Conservation (phyloP, 1,140 invertebrate species). For the Pogonus chalceus region DNA sequence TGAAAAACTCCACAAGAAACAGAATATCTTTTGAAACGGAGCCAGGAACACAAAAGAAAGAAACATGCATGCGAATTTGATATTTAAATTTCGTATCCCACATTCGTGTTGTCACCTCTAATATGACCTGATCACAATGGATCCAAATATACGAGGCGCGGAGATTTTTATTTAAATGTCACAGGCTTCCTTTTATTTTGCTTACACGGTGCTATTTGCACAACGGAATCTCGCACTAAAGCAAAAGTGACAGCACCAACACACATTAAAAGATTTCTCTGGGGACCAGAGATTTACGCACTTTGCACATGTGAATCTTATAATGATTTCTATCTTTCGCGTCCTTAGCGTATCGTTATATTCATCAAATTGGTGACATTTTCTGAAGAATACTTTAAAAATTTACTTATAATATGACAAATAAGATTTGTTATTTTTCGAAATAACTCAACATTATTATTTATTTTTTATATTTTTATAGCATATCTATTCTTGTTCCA, state of each 20-base stretch:
- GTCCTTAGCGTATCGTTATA: too few relatives aligned
- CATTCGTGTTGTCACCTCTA: background rate
- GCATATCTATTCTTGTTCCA: too few relatives aligned
- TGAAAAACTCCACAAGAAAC: background rate
- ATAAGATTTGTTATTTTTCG: too few relatives aligned
- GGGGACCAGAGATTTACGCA: background rate
- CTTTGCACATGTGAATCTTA: too few relatives aligned
- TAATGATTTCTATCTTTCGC: too few relatives aligned
- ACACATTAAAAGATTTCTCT: background rate
- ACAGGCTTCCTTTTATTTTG: too few relatives aligned
- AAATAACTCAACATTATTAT: too few relatives aligned
- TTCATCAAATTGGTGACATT: too few relatives aligned
- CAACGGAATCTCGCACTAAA: background rate
- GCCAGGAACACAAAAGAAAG: background rate
- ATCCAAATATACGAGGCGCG: background rate
- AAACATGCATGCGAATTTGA: background rate
- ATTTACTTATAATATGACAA: too few relatives aligned
- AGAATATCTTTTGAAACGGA: slow-evolving; percentile 3
- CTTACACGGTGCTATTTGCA: background rate
- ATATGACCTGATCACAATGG: slow-evolving; percentile 3
- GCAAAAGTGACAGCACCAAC: background rate
- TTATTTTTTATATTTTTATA: too few relatives aligned
- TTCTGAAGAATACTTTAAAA: too few relatives aligned
- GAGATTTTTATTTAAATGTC: background rate
- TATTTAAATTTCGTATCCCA: slow-evolving; percentile 1